phyloP scores from a whole-genome alignment of 2,797 vertebrate genomes.

The Amblyraja radiata region DNA sequence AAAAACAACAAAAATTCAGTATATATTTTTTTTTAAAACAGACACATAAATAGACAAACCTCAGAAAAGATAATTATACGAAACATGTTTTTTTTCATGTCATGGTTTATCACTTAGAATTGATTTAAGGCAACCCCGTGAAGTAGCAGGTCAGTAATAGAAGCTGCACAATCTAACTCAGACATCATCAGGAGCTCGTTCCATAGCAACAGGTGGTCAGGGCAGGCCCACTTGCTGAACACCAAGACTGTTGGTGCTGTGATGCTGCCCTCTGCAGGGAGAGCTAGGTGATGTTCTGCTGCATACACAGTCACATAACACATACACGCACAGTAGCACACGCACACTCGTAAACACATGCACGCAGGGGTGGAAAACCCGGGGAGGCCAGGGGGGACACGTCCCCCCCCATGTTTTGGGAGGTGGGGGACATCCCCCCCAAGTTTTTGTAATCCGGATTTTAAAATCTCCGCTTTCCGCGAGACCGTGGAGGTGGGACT shows the following conservation, averaged over 20 bases:
- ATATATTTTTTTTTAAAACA: too few relatives aligned
- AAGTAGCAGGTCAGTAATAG: background rate
- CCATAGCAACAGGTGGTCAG: background rate
- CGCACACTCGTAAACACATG: background rate
- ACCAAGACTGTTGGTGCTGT: background rate
- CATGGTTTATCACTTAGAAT: background rate
- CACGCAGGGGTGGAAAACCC: background rate
- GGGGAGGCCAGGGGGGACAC: too few relatives aligned
- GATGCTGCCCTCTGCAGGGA: background rate
- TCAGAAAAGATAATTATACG: background rate
- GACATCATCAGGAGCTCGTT: background rate
- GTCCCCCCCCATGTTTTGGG: too few relatives aligned
- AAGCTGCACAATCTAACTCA: background rate
- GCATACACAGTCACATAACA: background rate
- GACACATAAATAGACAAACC: background rate
- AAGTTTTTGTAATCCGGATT: too few relatives aligned
- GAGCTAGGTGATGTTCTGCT: background rate
- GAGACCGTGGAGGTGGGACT: too few relatives aligned
- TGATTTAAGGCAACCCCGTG: background rate
- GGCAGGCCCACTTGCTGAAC: background rate
- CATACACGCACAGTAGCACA: background rate
- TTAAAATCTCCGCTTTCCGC: too few relatives aligned
- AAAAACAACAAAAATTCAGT: too few relatives aligned
- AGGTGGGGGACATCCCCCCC: too few relatives aligned
- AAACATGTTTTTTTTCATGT: background rate